Base-by-base conservation (phyloP, 2,113 vertebrate genomes). In the Pongo pygmaeus region DNA sequence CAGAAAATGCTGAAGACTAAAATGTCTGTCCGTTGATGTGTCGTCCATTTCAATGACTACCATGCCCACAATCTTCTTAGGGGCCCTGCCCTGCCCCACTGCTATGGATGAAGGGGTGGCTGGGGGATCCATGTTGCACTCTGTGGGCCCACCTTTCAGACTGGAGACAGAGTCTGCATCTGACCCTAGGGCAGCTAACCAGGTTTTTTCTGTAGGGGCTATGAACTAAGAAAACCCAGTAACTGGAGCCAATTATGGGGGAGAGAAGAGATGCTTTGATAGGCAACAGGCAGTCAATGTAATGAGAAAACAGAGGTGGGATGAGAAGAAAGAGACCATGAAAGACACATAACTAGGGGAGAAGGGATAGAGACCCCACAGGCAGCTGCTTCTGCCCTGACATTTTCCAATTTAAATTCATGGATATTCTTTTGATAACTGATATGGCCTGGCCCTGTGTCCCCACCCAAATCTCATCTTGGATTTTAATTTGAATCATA, bases 11-110 rank as follows among this genome's bases (percentile, higher is more conserved):
- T 22, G n/a, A 55, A n/a, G 30, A 43, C 78, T 55, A 22, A 32
- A 75, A 18, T 2, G 0, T n/a, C 3, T 0, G 10, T 38, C 23
- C 23, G 12, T 48, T 3, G 74, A 38, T 17, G 50, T 16, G 10
- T 27, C 12, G 14, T n/a, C 55, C 17, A 6, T 52, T 88, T 57
- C 75, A 6, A 13, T 17, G 9, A 13, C 84, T 1, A 1, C 23
- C 35, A 16, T 6, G 18, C 18, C 70, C 30, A 20, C 23, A 35
- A 32, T 57, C 72, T 93, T 86, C 46, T 52, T 30, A 52, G 57
- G 23, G 32, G 30, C 2, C 46, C 22, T 48, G 61, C 1, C 16
- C 16, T 1, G 8, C 2, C 2, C 38, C 12, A 8, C 5, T 8
- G 38, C 25, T 10, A 4, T n/a, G 2, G 57, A 23, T 18, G n/a